Percentiles rank a stretch among this genome's conserved stretches.
Evolutionary conservation across 2,888 invertebrate genomes (phyloP).

Genomic region (Drosophila suboccidentalis): DNA sequence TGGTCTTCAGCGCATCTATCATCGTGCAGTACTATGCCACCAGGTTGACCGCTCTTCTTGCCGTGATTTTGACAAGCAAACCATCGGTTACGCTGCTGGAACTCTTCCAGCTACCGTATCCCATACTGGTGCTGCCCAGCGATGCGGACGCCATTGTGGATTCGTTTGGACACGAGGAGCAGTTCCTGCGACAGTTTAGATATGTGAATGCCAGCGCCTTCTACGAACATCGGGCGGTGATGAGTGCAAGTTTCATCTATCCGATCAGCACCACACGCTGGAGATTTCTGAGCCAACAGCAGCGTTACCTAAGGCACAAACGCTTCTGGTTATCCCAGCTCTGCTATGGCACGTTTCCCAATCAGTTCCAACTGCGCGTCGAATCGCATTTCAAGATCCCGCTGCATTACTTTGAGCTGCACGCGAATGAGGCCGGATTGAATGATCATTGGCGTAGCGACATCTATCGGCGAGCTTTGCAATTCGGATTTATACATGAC

Average conservation of each 20-base stretch:
- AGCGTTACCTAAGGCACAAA: slow-evolving; percentile 57
- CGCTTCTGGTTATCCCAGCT: slow-evolving; percentile 64
- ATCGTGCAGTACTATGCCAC: slow-evolving; percentile 53
- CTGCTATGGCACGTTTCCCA: slow-evolving; percentile 66
- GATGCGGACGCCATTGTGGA: slow-evolving; percentile 47
- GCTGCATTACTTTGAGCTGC: slow-evolving; percentile 53
- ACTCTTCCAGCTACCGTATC: slow-evolving; percentile 41
- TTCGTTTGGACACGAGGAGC: slow-evolving; percentile 52
- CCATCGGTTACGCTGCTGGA: slow-evolving; percentile 23
- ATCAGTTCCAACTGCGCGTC: slow-evolving; percentile 65
- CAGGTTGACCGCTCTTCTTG: slow-evolving; percentile 50
- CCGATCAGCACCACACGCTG: slow-evolving; percentile 66
- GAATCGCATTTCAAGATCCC: slow-evolving; percentile 73
- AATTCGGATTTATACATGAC: slow-evolving; percentile 56
- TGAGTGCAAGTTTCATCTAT: slow-evolving; percentile 60
- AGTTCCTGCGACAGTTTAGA: slow-evolving; percentile 39
- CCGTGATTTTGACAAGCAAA: slow-evolving; percentile 34
- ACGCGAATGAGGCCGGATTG: slow-evolving; percentile 55
- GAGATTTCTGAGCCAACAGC: slow-evolving; percentile 63
- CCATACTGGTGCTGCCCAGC: slow-evolving; percentile 42
- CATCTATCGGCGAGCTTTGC: slow-evolving; percentile 43
- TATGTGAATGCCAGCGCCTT: slow-evolving; percentile 24
- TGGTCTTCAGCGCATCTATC: slow-evolving; percentile 41
- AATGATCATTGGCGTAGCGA: slow-evolving; percentile 36
- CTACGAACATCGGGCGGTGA: slow-evolving; percentile 32